Evolutionary conservation across 2,888 invertebrate species (phyloP).

Genomic region (Watsonalla cultraria): DNA sequence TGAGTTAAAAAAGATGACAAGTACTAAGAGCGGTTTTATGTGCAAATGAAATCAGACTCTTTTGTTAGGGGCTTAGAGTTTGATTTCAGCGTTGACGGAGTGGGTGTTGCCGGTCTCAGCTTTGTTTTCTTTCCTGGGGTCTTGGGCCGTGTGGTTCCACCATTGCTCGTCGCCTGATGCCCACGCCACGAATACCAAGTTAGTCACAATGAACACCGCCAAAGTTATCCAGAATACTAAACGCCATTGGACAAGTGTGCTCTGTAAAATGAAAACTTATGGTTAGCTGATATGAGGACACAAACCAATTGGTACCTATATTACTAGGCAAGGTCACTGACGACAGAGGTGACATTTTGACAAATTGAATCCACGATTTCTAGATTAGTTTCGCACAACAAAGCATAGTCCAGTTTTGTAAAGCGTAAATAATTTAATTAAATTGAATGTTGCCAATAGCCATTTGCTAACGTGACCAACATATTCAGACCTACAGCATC

Average conservation of each 20-base stretch:
- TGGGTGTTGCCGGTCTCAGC: constrained; percentile 39
- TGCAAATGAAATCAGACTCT: neutral
- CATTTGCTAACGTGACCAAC: neutral
- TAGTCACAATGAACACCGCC: constrained; percentile 84
- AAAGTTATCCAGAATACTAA: constrained; percentile 90
- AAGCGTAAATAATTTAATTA: neutral
- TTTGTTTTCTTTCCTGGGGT: constrained; percentile 50
- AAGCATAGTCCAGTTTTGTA: neutral
- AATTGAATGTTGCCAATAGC: neutral
- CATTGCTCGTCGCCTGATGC: constrained; percentile 88
- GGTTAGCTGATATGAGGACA: neutral
- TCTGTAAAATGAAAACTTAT: constrained; percentile 54
- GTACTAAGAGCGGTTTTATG: neutral
- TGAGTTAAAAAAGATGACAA: neutral
- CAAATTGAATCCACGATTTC: neutral
- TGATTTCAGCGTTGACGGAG: constrained; percentile 57
- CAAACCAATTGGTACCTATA: neutral
- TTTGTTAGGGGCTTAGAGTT: constrained; percentile 34
- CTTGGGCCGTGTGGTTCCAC: constrained; percentile 81
- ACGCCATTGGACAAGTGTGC: constrained; percentile 84
- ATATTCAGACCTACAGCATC: neutral
- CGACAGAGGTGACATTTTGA: neutral
- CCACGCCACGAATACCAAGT: constrained; percentile 84
- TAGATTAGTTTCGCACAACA: neutral
- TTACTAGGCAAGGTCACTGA: neutral